phyloP scores from a whole-genome alignment of 1,140 invertebrate species.

The Orius laevigatus region DNA sequence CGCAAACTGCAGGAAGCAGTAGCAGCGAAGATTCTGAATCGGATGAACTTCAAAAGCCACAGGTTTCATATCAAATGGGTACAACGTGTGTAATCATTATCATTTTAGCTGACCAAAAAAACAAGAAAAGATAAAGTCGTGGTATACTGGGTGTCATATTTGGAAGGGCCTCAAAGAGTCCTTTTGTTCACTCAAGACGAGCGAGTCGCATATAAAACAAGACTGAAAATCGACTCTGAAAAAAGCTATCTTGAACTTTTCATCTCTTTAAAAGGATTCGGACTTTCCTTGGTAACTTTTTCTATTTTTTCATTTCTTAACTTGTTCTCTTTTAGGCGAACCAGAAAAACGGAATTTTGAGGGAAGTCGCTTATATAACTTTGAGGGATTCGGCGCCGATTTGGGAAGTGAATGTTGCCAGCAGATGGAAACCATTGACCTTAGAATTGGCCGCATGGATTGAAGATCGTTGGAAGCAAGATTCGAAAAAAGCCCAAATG shows the following conservation, averaged over 20 bases:
- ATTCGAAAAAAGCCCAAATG: constrained; percentile 50
- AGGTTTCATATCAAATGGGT: constrained; percentile 14
- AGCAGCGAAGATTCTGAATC: constrained; percentile 24
- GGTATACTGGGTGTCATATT: constrained; percentile 70
- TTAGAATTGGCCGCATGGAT: constrained; percentile 62
- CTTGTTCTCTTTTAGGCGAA: constrained; percentile 12
- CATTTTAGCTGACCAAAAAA: constrained; percentile 22
- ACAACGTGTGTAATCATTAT: not conserved
- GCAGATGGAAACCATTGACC: constrained; percentile 59
- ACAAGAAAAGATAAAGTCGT: constrained; percentile 39
- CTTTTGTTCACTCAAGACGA: constrained; percentile 69
- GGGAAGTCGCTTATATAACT: constrained; percentile 47
- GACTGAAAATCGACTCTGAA: constrained; percentile 52
- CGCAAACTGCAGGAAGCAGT: constrained; percentile 17
- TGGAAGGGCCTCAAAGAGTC: constrained; percentile 56
- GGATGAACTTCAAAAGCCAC: constrained; percentile 21
- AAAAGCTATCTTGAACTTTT: constrained; percentile 49
- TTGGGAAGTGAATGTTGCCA: constrained; percentile 67
- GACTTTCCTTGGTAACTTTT: constrained; percentile 40
- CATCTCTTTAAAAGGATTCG: constrained; percentile 49
- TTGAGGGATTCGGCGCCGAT: constrained; percentile 48
- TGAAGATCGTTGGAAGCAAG: constrained; percentile 57
- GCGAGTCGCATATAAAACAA: constrained; percentile 46
- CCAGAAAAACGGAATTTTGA: constrained; percentile 14
- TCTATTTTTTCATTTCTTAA: not conserved